Percentiles rank a stretch among this genome's conserved stretches.
Conservation (phyloP, 2,888 invertebrate species). For the Eilema caniola region DNA sequence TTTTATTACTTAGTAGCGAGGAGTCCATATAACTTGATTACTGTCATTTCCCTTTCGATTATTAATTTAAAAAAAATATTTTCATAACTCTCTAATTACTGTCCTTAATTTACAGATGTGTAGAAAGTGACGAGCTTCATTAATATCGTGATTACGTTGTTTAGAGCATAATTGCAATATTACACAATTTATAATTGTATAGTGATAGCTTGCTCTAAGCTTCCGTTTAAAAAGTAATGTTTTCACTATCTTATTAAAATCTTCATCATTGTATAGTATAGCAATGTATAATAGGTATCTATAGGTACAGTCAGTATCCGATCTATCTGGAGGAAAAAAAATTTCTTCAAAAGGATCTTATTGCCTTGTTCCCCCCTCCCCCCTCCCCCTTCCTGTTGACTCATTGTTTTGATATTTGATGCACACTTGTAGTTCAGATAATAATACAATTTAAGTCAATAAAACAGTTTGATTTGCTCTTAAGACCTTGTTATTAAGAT, state of each 20-base stretch:
- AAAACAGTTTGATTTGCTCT: no score
- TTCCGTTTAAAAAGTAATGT: neutral
- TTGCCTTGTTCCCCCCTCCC: no score
- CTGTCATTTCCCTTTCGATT: neutral
- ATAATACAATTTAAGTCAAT: no score
- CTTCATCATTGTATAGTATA: neutral
- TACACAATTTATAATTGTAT: neutral
- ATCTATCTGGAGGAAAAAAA: no score
- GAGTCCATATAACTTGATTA: neutral
- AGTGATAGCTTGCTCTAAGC: neutral
- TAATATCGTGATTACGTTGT: neutral
- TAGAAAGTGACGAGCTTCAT: neutral
- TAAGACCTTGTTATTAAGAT: no score
- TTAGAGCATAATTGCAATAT: neutral
- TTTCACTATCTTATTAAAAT: neutral
- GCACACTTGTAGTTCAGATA: no score
- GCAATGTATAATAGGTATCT: no score
- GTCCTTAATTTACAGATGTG: neutral
- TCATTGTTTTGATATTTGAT: no score
- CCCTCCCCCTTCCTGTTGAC: no score
- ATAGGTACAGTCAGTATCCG: no score
- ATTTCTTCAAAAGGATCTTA: no score
- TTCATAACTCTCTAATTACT: slow-evolving; percentile 3
- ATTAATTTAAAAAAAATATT: neutral
- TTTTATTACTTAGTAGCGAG: neutral